Conservation (phyloP, 2,797 vertebrate species). For the Esox masquinongy region DNA sequence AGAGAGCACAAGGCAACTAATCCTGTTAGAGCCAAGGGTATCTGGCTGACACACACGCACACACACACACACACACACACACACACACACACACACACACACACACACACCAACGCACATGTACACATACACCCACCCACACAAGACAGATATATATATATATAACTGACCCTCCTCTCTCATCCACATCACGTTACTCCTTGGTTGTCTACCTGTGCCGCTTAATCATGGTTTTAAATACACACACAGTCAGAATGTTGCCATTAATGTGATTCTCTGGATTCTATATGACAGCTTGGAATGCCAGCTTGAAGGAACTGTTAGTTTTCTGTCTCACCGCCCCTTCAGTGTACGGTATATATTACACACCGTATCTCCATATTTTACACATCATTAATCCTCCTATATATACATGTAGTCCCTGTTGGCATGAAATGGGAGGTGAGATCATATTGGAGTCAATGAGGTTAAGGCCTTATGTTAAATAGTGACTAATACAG, state of each 20-base stretch:
- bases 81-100: not conserved
- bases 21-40: constrained; percentile 58
- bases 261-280: not conserved
- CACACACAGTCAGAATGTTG: not conserved
- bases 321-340: too few species aligned
- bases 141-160: not conserved
- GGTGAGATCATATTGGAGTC: not conserved
- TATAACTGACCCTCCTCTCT: not conserved
- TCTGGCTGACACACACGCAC: constrained; percentile 7
- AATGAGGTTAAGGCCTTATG: not conserved
- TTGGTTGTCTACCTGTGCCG: not conserved
- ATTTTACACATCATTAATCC: too few species aligned
- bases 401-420: not conserved
- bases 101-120: constrained; percentile 14
- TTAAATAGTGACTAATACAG: not conserved
- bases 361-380: too few species aligned
- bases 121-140: not conserved
- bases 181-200: not conserved
- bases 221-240: not conserved
- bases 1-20: constrained; percentile 49
- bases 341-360: too few species aligned
- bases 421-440: not conserved
- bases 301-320: too few species aligned
- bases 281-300: too few species aligned
- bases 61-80: constrained; percentile 1